Percentiles rank a stretch among this genome's conserved stretches.
Evolutionary conservation across 2,797 vertebrate genomes (phyloP).

Genomic region (Paramormyrops hopkinsi): DNA sequence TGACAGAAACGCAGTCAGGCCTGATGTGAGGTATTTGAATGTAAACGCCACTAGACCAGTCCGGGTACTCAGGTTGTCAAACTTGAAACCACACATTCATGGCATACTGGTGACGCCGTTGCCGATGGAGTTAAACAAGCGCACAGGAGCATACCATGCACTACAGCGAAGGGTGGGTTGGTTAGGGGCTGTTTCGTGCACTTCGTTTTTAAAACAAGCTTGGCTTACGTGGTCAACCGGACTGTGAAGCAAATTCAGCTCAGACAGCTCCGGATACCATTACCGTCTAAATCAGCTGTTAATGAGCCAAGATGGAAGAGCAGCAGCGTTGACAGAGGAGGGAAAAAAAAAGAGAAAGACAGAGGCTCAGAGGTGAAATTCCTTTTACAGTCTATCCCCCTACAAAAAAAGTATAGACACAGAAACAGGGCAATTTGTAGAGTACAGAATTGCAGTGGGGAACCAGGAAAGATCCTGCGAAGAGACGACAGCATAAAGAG

Average conservation of each 20-base stretch:
- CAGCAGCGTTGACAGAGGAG: conserved; percentile 37
- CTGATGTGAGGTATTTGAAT: neutral
- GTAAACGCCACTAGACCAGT: neutral
- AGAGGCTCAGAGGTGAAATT: neutral
- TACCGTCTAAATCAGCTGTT: conserved; percentile 89
- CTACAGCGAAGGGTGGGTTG: neutral
- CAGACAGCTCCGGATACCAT: conserved; percentile 75
- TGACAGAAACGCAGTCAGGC: neutral
- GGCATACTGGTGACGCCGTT: neutral
- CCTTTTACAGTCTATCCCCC: neutral
- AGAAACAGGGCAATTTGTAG: neutral
- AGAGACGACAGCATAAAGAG: neutral
- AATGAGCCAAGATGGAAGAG: conserved; percentile 77
- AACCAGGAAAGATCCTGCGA: neutral
- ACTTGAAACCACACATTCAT: neutral
- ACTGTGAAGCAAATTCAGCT: conserved; percentile 67
- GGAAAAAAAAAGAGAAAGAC: conserved; percentile 41
- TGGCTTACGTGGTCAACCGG: conserved; percentile 71
- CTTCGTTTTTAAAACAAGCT: conserved; percentile 13
- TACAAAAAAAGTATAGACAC: neutral
- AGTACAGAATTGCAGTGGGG: neutral
- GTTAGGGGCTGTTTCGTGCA: conserved; percentile 26
- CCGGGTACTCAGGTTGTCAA: neutral
- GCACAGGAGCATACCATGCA: neutral
- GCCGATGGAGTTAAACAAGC: neutral